Base-by-base conservation (phyloP, 92 coral and sea anemone species). In the Blastomussa wellsi region DNA sequence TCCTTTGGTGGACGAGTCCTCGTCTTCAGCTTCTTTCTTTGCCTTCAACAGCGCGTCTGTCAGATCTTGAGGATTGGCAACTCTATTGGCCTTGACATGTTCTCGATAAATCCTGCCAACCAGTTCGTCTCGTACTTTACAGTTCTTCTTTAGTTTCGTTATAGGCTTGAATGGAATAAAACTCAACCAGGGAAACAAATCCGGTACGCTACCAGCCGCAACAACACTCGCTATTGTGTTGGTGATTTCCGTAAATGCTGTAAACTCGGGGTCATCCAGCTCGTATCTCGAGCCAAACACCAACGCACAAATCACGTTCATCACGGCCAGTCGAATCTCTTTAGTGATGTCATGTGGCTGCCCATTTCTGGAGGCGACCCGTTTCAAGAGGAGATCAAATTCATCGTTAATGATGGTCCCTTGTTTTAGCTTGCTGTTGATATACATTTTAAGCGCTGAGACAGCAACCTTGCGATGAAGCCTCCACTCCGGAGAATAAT, bases 281-380 rank as follows among this genome's bases (percentile, higher is more conserved):
- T 70, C 77, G 60, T 90, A 90, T 70, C 86, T 87, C 32, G 88
- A 69, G 71, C 93, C 93, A 59, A 86, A 82, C 19, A 88, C 82
- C 49, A 90, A 77, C 1, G 87, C 82, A 33, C 93, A 86, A 1
- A 90, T 72, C 26, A 90, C 69, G 64, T 90, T 90, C 36, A 80
- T 78, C 28, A 90, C 85, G 32, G 77, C 81, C 20, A 90, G 87
- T 10, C 82, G 78, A 22, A 86, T 51, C 38, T 77, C 82, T 19
- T 82, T 62, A 35, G 74, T 41, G 47, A 81, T 79, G 39, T 90
- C 85, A 72, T 84, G 69, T 22, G 88, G 82, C 8, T 80, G 71
- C 41, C 86, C 86, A 2, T 28, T 26, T 52, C 65, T 49, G 20
- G 44, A 69, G 37, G 62, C 70, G 42, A 90, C 74, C 1, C 48